A percentile compares a stretch with the other conserved stretches of the same genome.
Conservation (phyloP, 2,888 invertebrate genomes). For the Xanthostigma xanthostigma region DNA sequence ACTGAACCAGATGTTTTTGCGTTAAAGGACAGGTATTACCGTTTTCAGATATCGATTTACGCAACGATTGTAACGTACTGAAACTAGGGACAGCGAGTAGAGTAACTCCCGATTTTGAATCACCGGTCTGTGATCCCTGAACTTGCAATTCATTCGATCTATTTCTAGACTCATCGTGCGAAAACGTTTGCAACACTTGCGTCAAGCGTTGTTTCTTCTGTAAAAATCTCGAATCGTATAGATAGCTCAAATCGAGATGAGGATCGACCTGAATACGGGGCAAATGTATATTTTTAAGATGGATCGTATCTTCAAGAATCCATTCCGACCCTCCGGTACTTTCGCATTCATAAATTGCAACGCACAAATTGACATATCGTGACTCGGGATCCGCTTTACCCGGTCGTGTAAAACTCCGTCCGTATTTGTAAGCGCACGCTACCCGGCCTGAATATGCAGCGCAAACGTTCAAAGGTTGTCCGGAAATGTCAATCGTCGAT, state of each 20-base stretch:
- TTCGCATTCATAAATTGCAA: conserved; percentile 98
- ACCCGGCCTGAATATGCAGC: conserved; percentile 96
- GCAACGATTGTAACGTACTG: conserved; percentile 72
- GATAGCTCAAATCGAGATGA: conserved; percentile 67
- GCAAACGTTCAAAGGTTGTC: conserved; percentile 81
- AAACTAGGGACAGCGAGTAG: conserved; percentile 80
- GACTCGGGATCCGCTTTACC: conserved; percentile 62
- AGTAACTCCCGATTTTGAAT: conserved; percentile 20
- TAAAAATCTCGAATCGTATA: conserved; percentile 63
- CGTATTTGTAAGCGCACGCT: conserved; percentile 93
- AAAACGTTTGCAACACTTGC: conserved; percentile 66
- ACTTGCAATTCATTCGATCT: conserved; percentile 20
- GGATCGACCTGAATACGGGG: conserved; percentile 69
- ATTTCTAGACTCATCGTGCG: conserved; percentile 54
- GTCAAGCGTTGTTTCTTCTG: conserved; percentile 72
- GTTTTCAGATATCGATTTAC: conserved; percentile 80
- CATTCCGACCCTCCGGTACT: conserved; percentile 92
- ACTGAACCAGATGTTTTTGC: conserved; percentile 83
- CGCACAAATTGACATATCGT: conserved; percentile 77
- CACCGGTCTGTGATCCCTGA: conserved; percentile 26
- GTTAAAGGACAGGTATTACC: conserved; percentile 83
- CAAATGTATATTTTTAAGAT: conserved; percentile 79
- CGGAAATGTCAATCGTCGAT: conserved; percentile 44
- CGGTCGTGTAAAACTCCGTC: conserved; percentile 73
- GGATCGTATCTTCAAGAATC: conserved; percentile 91